These are phyloP conservation scores for Busseola fusca DNA, from an alignment of 2,888 invertebrate genomes.

Conservation along the genomic window DNA sequence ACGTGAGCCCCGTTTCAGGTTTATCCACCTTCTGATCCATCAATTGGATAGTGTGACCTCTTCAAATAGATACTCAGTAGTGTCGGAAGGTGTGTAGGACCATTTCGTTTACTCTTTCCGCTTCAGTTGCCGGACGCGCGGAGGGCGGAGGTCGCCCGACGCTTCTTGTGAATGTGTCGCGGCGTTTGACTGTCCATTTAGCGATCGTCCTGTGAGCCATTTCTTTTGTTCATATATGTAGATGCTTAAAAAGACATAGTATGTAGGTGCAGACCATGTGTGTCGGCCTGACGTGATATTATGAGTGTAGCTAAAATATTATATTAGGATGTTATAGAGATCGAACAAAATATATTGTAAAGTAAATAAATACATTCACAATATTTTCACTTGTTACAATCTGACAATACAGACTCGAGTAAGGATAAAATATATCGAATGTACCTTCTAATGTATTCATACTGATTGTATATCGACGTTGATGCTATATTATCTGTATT, in stretches of 20 bases:
- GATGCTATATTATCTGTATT: slow-evolving; percentile 60
- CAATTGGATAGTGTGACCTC: slow-evolving; percentile 24
- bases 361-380: slow-evolving; percentile 62
- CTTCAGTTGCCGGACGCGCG: slow-evolving; percentile 34
- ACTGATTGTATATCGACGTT: slow-evolving; percentile 67
- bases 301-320: slow-evolving; percentile 76
- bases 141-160: slow-evolving; percentile 16
- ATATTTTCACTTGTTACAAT: slow-evolving; percentile 77
- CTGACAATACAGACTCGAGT: slow-evolving; percentile 79
- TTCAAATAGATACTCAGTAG: slow-evolving; percentile 39
- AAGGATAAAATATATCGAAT: slow-evolving; percentile 54
- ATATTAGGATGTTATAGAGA: slow-evolving; percentile 64
- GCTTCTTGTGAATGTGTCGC: slow-evolving; percentile 33
- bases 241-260: slow-evolving; percentile 80
- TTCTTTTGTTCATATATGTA: slow-evolving; percentile 63
- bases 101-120: slow-evolving; percentile 38
- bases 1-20: slow-evolving; percentile 29
- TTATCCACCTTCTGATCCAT: slow-evolving; percentile 35
- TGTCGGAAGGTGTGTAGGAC: slow-evolving; percentile 46
- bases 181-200: slow-evolving; percentile 37
- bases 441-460: slow-evolving; percentile 62
- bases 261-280: slow-evolving; percentile 69
- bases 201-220: slow-evolving; percentile 49
- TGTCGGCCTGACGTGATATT: slow-evolving; percentile 82
- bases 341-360: slow-evolving; percentile 65